Percentiles rank a stretch among this genome's conserved stretches.
Evolutionary conservation across 92 coral and sea anemone genomes (phyloP).

Genomic region (Actinernus sp.): DNA sequence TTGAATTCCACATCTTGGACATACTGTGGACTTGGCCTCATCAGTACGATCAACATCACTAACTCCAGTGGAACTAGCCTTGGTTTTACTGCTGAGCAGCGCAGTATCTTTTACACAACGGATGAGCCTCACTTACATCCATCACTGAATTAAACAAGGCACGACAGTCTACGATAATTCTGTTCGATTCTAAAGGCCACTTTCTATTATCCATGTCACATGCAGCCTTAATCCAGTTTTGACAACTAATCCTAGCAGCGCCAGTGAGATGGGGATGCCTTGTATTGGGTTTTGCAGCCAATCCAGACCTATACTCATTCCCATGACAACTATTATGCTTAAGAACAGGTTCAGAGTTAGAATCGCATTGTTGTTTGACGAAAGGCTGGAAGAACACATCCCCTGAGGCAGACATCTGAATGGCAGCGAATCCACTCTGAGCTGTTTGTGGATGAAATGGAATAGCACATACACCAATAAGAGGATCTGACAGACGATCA

Average conservation of each 20-base stretch:
- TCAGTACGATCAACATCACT: background rate
- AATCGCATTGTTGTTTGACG: background rate
- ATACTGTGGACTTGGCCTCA: slow-evolving; percentile 8
- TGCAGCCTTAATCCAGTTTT: slow-evolving; percentile 41
- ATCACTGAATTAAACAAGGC: slow-evolving; percentile 17
- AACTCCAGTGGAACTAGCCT: background rate
- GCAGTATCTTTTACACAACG: slow-evolving; percentile 53
- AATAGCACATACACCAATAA: slow-evolving; percentile 76
- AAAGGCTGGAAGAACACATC: slow-evolving; percentile 88
- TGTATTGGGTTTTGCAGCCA: no score
- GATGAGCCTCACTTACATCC: slow-evolving; percentile 36
- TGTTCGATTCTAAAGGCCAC: slow-evolving; percentile 2
- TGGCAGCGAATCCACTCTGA: slow-evolving; percentile 56
- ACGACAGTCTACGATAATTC: slow-evolving; percentile 13
- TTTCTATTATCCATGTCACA: background rate
- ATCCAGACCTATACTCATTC: no score
- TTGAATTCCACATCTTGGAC: slow-evolving; percentile 74
- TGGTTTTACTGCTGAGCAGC: slow-evolving; percentile 43
- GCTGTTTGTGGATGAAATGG: slow-evolving; percentile 30
- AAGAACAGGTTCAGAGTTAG: slow-evolving; percentile 9
- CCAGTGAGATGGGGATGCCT: no score
- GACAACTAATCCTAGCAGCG: slow-evolving; percentile 17
- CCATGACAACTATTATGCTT: no score
- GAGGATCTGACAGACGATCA: slow-evolving; percentile 70
- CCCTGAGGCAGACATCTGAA: slow-evolving; percentile 86